Base-by-base conservation (phyloP, 2,797 vertebrate species). In the Rachycentron canadum region DNA sequence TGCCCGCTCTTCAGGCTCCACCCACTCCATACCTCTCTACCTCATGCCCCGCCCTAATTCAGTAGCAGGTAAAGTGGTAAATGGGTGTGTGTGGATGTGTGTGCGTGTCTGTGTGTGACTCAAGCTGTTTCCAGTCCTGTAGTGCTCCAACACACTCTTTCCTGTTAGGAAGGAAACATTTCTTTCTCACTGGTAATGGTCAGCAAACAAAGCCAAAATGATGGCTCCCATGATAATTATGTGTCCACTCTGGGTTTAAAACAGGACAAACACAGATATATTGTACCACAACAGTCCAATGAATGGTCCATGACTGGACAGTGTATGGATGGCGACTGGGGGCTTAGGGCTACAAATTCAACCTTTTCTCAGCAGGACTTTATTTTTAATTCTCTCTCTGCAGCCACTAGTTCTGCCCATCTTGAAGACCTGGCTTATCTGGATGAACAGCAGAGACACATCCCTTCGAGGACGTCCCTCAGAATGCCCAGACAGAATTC, bases 1-100 rank as follows among this genome's bases (percentile, higher is more conserved):
- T 11, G 73, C 96, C 0, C 93, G 89, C 82, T 89, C 96, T 43
- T 97, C 96, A 21, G 96, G 97, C 11, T 98, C 97, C 8, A 96
- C 97, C 71, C 97, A 98, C 85, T 99, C 97, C 41, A 98, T 98
- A 88, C 97, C 97, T 21, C 96, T 98, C 57, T 98, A 98, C 95
- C 97, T 99, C 81, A 98, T 98, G 96, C 98, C 97, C 69, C 95
- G 98, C 32, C 98, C 98, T 55, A 99, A 99, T 72, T 99, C 98
- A 19, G 97, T 99, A 71, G 98, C 98, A 89, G 97, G 98, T 99
- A 94, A 96, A 96, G 71, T 59, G 23, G 6, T 47, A 28, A 8
- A 43, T 45, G 0, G 9, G 16, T 76, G 43, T 45, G 17, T 45
- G 43, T 21, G 43, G 19, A 17, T 45, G 43, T 45, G 17, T 19